Conservation (phyloP, 2,888 invertebrate species). For the Eupithecia subumbrata region DNA sequence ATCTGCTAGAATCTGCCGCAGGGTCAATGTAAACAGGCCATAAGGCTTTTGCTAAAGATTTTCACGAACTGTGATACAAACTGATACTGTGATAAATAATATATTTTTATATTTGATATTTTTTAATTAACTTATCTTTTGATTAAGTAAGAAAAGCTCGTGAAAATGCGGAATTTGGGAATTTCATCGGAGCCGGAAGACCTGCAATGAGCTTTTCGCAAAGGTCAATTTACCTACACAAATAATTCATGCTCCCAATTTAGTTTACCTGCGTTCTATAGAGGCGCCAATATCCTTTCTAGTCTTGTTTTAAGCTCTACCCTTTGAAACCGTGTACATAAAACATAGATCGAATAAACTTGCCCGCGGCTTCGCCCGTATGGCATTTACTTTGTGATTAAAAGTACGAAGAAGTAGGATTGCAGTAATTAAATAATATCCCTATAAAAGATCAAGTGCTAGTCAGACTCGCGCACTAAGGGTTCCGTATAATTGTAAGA, state of each 20-base stretch:
- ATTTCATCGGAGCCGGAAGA: neutral
- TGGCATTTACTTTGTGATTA: neutral
- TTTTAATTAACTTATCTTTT: too few species aligned
- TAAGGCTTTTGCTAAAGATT: too few species aligned
- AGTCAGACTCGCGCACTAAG: too few species aligned
- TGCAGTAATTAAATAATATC: too few species aligned
- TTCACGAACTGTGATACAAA: too few species aligned
- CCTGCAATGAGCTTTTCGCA: neutral
- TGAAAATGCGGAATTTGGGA: neutral
- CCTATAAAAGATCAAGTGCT: too few species aligned
- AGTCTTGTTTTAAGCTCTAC: neutral
- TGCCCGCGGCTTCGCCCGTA: neutral
- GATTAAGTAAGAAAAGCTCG: neutral
- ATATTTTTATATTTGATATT: too few species aligned
- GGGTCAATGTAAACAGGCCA: too few species aligned
- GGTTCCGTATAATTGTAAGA: too few species aligned
- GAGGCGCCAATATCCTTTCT: neutral
- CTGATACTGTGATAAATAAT: too few species aligned
- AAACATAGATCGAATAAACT: neutral
- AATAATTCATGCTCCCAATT: neutral
- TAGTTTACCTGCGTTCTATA: neutral
- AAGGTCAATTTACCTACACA: neutral
- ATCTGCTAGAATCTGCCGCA: too few species aligned
- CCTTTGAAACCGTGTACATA: neutral
- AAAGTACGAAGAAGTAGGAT: too few species aligned